Evolutionary conservation across 2,888 invertebrate genomes (phyloP), one percentile per base, ranked within the genome.

Genomic region (Ashinkailepas kermadecensis): DNA sequence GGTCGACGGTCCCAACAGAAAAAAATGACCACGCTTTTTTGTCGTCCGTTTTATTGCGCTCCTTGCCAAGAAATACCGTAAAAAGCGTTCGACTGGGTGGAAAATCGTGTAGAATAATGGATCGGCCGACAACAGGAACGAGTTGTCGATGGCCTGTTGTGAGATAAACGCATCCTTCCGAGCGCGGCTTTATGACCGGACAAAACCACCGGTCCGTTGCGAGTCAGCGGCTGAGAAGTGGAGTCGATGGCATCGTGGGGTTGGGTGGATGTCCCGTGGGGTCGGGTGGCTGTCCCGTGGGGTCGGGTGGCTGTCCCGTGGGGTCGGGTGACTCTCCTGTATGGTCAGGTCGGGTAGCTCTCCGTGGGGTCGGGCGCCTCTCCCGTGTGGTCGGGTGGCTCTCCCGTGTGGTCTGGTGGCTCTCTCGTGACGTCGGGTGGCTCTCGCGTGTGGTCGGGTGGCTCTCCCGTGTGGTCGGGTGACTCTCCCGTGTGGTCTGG

Each of bases 131-230:
- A 8, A 70, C 39, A 15, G 70, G 70, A 70, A 70, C 70, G 39
- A 39, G 70, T 70, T 70, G 15, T 39, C 70, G 70, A 70, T 70
- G 25, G 70, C 70, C 70, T 70, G 70, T 70, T 70, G 70, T 70
- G 70, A 70, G 70, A 70, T 70, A 70, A 70, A 70, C 70, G 70
- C 70, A 70, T 70, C 70, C 70, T 70, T 70, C 39, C 39, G 39
- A 23, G 25, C 12, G 23, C 39, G 11, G 70, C 39, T 70, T 70
- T 70, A 70, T 70, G 70, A 13, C 70, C 11, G 70, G 70, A 70
- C 70, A 39, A 70, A 70, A 70, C 39, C 39, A 70, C 70, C 13
- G 39, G 39, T 39, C 70, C 15, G 70, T n/a, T 64, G 39, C 23
- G 70, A 25, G 39, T 9, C 65, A 11, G 23, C 65, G 65, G 70